phyloP scores from a whole-genome alignment of 2,113 vertebrate genomes.

The Archilochus colubris region DNA sequence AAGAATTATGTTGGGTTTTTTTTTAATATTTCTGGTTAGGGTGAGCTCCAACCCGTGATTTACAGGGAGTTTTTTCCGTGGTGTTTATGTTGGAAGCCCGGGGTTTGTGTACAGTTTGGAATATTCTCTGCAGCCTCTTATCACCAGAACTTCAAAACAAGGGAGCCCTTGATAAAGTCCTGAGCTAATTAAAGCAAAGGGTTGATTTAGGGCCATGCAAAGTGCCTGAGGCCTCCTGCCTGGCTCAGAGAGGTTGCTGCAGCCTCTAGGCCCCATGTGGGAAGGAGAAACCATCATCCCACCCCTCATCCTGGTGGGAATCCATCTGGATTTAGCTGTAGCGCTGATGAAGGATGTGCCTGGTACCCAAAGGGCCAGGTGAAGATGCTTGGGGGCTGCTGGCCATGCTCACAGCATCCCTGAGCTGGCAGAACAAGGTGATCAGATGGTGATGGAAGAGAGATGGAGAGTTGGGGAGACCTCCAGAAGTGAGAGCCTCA shows the following conservation, averaged over 20 bases:
- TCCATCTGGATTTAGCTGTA: neutral
- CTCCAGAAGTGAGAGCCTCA: neutral
- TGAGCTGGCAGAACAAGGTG: neutral
- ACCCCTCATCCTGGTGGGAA: neutral
- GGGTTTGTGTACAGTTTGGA: neutral
- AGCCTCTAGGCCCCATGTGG: neutral
- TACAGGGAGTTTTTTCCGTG: neutral
- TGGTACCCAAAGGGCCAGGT: neutral
- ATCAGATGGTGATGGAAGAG: neutral
- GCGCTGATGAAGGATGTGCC: neutral
- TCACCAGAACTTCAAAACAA: neutral
- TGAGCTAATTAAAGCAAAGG: neutral
- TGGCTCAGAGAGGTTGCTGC: neutral
- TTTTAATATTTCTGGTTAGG: neutral
- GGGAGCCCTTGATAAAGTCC: neutral
- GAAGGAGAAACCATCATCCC: neutral
- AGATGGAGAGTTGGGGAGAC: neutral
- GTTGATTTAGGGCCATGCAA: neutral
- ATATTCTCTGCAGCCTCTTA: neutral
- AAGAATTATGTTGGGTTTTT: neutral
- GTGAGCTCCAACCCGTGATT: neutral
- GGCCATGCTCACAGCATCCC: neutral
- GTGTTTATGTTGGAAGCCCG: slow-evolving; percentile 29
- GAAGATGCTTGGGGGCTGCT: neutral
- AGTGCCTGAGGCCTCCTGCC: neutral